Base-by-base conservation (phyloP, 1,140 invertebrate genomes). In the Lucilia sericata region DNA sequence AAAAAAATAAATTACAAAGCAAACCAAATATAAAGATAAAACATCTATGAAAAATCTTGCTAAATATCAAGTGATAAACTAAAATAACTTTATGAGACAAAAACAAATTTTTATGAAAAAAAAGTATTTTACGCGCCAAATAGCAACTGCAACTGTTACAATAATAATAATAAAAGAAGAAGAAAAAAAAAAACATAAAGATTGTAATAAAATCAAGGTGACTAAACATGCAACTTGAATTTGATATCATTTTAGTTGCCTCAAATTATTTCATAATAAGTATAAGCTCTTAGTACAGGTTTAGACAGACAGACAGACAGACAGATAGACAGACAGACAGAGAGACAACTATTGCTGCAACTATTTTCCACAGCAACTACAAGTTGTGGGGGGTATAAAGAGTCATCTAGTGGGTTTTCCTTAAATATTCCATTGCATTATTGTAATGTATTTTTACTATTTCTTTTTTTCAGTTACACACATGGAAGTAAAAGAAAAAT, bases 211-310 rank as follows among this genome's bases (percentile, higher is more conserved):
- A 60, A 60, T 60, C 55, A 60, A 60, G 55, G 55, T 60, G 55
- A 60, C 55, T 60, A 17, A 60, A 60, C n/a, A 60, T 60, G 55
- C n/a, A 60, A 60, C 55, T 60, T 60, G 55, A 60, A n/a, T 60
- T 60, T 60, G 14, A n/a, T n/a, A 60, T n/a, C 2, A 5, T n/a
- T 60, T 60, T 10, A 42, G 42, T 42, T 42, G 42, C 42, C 42
- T 60, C 55, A 60, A n/a, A 60, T 60, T 17, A 60, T 60, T 60
- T 60, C 55, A 60, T 60, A 60, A 60, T 60, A 60, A 2, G 13
- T 60, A 3, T n/a, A n/a, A 14, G 25, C 25, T 30, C 25, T 30
- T 30, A 60, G 17, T 60, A 60, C 55, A n/a, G 55, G 55, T 60
- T 60, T n/a, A 60, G 5, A 42, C 42, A 42, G 42, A 7, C 55